Conservation (phyloP, 1,140 invertebrate species). For the Habropoda laboriosa region DNA sequence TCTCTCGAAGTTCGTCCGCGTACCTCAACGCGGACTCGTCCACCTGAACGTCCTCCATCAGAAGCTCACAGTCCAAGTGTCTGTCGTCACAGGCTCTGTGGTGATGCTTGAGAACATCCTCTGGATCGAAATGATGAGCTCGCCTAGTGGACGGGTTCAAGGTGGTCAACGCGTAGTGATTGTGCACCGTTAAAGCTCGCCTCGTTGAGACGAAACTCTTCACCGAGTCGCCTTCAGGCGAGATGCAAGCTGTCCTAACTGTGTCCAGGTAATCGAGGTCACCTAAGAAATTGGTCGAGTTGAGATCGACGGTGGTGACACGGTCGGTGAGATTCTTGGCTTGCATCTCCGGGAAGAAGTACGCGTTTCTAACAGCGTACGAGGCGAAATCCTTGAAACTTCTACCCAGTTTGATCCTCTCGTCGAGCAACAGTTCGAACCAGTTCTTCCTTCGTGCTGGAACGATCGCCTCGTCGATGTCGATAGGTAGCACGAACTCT, state of each 20-base stretch:
- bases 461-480: constrained; percentile 88
- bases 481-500: constrained; percentile 86
- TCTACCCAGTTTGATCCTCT: constrained; percentile 70
- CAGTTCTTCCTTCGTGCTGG: constrained; percentile 84
- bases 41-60: constrained; percentile 71
- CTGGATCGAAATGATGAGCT: constrained; percentile 77
- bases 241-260: constrained; percentile 83
- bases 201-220: constrained; percentile 88
- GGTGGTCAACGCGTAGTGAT: constrained; percentile 87
- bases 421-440: constrained; percentile 80
- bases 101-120: constrained; percentile 76
- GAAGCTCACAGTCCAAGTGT: constrained; percentile 74
- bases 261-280: constrained; percentile 80
- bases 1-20: constrained; percentile 70
- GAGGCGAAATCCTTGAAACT: constrained; percentile 82
- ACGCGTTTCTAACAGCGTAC: constrained; percentile 86
- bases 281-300: constrained; percentile 50
- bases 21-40: constrained; percentile 74
- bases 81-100: constrained; percentile 73
- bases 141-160: constrained; percentile 83
- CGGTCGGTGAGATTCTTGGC: constrained; percentile 49
- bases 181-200: constrained; percentile 87
- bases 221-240: constrained; percentile 85
- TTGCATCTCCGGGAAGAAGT: constrained; percentile 83
- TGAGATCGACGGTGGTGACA: constrained; percentile 6